Conservation (phyloP, 1,140 invertebrate genomes). For the Dendrolimus kikuchii region DNA sequence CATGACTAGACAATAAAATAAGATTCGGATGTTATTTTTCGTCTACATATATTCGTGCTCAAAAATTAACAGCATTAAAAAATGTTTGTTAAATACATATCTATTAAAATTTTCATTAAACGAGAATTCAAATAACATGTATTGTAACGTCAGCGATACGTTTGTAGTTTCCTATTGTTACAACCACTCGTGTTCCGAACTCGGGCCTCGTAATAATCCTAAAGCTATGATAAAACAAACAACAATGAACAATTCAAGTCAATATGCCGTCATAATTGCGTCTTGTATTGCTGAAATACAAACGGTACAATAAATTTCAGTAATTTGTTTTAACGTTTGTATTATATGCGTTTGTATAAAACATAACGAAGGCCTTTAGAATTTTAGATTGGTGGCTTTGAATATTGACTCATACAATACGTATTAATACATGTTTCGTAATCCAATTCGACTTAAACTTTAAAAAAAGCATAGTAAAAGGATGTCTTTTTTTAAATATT, state of each 20-base stretch:
- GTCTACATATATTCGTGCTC: too few species aligned
- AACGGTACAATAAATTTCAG: conserved; percentile 29
- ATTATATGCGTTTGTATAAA: not conserved
- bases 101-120: too few species aligned
- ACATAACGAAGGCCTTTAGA: conserved; percentile 12
- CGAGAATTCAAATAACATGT: too few species aligned
- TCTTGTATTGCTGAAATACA: conserved; percentile 25
- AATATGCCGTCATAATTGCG: conserved; percentile 49
- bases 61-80: too few species aligned
- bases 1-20: too few species aligned
- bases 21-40: too few species aligned
- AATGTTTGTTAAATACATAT: too few species aligned
- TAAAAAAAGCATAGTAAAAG: too few species aligned
- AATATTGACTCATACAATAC: conserved; percentile 31
- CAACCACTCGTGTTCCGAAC: conserved; percentile 6
- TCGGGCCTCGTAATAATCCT: conserved; percentile 16
- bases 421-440: too few species aligned
- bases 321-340: not conserved
- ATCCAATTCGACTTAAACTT: too few species aligned
- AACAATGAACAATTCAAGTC: conserved; percentile 29
- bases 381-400: conserved; percentile 35
- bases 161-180: conserved; percentile 21
- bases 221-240: conserved; percentile 31
- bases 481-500: too few species aligned
- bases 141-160: too few species aligned